phyloP scores from a whole-genome alignment of 2,797 vertebrate species.

The Pelobates cultripes region DNA sequence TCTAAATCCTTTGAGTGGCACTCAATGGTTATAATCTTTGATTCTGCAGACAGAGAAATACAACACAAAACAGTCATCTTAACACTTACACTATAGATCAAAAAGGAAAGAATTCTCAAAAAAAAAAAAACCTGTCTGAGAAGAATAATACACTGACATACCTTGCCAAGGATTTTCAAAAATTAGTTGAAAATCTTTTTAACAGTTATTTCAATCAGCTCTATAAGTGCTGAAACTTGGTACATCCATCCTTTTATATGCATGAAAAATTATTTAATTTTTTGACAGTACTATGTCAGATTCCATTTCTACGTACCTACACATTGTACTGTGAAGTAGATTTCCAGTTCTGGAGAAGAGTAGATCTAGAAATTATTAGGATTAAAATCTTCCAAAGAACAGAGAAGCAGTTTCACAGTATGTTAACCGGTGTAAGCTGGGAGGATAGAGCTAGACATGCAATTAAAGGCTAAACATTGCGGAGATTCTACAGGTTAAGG shows the following conservation, averaged over 20 bases:
- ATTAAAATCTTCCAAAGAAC: conserved; percentile 12
- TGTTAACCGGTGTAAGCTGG: conserved; percentile 22
- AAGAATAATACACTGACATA: no score
- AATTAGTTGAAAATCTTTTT: no score
- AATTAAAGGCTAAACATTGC: conserved; percentile 23
- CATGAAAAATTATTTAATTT: not conserved
- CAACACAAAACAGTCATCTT: not conserved
- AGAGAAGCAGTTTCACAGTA: conserved; percentile 28
- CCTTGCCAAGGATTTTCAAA: no score
- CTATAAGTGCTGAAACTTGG: no score
- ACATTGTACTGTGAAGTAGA: conserved; percentile 17
- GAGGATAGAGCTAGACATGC: conserved; percentile 18
- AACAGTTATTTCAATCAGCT: no score
- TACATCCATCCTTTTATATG: not conserved
- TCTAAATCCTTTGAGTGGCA: not conserved
- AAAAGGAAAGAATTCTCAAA: no score
- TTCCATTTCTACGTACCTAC: conserved; percentile 33
- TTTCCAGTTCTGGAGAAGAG: conserved; percentile 3
- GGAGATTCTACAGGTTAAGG: not conserved
- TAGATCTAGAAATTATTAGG: not conserved
- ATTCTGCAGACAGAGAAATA: not conserved
- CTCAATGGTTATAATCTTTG: not conserved
- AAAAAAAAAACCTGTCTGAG: no score
- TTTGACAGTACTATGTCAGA: not conserved
- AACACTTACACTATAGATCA: no score